Conservation (phyloP, 2,888 invertebrate genomes). For the Aethes cnicana region DNA sequence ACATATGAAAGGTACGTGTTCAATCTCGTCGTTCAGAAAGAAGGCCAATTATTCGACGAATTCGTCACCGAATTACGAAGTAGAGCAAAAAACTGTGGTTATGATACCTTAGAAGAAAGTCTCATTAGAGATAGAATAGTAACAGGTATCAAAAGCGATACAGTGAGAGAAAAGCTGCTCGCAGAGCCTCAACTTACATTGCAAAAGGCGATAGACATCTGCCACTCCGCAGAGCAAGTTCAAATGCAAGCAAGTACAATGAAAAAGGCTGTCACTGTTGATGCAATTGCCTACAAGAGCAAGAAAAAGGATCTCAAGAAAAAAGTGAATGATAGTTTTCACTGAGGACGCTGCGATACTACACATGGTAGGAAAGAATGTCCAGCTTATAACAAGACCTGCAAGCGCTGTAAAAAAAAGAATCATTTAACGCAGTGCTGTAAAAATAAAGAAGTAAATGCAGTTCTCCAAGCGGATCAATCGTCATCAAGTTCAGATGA, state of each 20-base stretch:
- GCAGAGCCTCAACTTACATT: not conserved
- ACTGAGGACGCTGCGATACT: slow-evolving; percentile 7
- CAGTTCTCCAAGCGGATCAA: too few relatives aligned
- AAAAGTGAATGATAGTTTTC: not conserved
- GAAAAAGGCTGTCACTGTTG: not conserved
- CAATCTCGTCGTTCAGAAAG: slow-evolving; percentile 12
- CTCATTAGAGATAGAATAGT: slow-evolving; percentile 6
- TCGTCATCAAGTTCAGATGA: too few relatives aligned
- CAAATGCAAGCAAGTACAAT: not conserved
- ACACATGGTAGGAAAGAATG: not conserved
- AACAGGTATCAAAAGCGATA: not conserved
- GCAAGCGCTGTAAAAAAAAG: not conserved
- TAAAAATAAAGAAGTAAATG: slow-evolving; percentile 7
- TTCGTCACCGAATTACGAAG: slow-evolving; percentile 8
- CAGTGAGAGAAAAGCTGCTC: slow-evolving; percentile 1
- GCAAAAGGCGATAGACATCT: not conserved
- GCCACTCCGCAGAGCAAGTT: not conserved
- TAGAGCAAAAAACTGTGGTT: slow-evolving; percentile 17
- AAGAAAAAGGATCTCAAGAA: not conserved
- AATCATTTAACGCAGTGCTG: slow-evolving; percentile 12
- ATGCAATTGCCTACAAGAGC: not conserved
- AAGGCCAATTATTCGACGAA: slow-evolving; percentile 3
- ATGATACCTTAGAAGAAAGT: slow-evolving; percentile 7
- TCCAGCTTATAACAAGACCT: not conserved
- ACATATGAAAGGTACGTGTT: too few relatives aligned